phyloP scores from a whole-genome alignment of 2,797 vertebrate genomes.

The Phalanger gymnotis region DNA sequence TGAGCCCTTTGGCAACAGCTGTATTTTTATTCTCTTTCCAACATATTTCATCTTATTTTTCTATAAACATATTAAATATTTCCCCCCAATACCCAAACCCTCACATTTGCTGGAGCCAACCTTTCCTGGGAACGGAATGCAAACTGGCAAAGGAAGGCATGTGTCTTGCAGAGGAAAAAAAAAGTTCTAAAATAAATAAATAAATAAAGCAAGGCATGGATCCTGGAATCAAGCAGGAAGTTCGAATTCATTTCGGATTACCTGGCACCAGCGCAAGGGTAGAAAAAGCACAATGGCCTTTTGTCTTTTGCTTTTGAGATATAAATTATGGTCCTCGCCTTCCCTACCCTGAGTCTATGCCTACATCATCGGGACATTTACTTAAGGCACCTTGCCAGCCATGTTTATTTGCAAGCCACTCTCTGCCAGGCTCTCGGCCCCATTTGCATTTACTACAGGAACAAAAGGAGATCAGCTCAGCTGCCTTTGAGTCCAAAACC shows the following conservation, averaged over 20 bases:
- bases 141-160: conserved; percentile 48
- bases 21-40: conserved; percentile 24
- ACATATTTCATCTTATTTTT: conserved; percentile 44
- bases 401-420: conserved; percentile 75
- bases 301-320: conserved; percentile 57
- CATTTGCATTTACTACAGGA: conserved; percentile 78
- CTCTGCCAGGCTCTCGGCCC: conserved; percentile 77
- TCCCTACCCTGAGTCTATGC: conserved; percentile 29
- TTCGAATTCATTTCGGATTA: conserved; percentile 39
- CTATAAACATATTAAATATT: conserved; percentile 48
- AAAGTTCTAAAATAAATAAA: neutral
- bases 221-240: neutral
- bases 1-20: neutral
- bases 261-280: conserved; percentile 22
- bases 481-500: neutral
- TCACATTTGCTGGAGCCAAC: conserved; percentile 61
- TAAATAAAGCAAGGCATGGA: conserved; percentile 28
- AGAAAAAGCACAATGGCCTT: conserved; percentile 38
- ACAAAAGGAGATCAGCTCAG: conserved; percentile 51
- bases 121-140: conserved; percentile 47
- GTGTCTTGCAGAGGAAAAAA: conserved; percentile 30
- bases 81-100: conserved; percentile 29
- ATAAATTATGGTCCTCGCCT: conserved; percentile 24
- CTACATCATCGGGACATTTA: conserved; percentile 74
- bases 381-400: conserved; percentile 73